Percentiles rank a stretch among this genome's conserved stretches.
phyloP scores from a whole-genome alignment of 2,888 invertebrate species.

The Pimpla rufipes region DNA sequence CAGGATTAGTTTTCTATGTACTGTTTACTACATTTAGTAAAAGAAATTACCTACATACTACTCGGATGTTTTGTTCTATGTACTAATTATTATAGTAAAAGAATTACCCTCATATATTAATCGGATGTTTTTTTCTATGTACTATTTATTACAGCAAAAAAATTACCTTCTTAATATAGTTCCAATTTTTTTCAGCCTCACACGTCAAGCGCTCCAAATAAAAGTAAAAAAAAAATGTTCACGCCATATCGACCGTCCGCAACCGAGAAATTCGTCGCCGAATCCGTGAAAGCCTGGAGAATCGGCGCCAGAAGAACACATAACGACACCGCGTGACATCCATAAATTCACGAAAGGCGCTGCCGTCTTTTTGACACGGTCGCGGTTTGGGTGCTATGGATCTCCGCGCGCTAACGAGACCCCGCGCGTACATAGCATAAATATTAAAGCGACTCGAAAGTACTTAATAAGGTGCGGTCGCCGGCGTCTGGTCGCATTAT shows the following conservation, averaged over 20 bases:
- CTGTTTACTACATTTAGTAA: too few species aligned
- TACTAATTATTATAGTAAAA: too few species aligned
- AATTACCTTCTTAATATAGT: too few species aligned
- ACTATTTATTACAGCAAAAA: too few species aligned
- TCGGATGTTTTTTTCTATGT: too few species aligned
- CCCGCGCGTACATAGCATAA: conserved; percentile 61
- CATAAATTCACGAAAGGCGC: conserved; percentile 62
- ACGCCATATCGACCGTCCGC: neutral
- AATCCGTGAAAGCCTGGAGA: conserved; percentile 53
- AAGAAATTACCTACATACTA: too few species aligned
- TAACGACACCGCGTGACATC: conserved; percentile 42
- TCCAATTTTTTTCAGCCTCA: too few species aligned
- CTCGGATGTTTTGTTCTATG: too few species aligned
- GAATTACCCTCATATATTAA: too few species aligned
- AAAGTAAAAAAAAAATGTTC: neutral
- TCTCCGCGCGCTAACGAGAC: conserved; percentile 50
- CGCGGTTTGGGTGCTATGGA: conserved; percentile 31
- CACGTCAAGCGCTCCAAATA: too few species aligned
- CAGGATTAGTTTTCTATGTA: too few species aligned
- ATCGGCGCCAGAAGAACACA: neutral
- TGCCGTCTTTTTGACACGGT: conserved; percentile 43
- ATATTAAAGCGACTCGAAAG: conserved; percentile 68
- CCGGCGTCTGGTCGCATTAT: conserved; percentile 77
- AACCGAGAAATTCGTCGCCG: conserved; percentile 22
- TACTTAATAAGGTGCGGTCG: conserved; percentile 76